Base-by-base conservation (phyloP, 2,113 vertebrate species). In the Tachycineta bicolor region DNA sequence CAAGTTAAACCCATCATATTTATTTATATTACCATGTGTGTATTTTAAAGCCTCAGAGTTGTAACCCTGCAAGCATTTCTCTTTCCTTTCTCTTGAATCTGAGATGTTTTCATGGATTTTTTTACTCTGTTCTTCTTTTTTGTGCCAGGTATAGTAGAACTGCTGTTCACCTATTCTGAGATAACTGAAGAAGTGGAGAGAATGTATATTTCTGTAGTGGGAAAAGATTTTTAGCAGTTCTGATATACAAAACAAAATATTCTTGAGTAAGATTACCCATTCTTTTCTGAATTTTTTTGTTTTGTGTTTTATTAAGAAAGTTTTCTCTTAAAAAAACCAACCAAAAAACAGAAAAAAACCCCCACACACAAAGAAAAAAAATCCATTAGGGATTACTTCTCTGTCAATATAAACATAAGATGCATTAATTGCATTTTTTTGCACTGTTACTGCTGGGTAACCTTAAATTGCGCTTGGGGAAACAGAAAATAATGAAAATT, bases 231-330 rank as follows among this genome's bases (percentile, higher is more conserved):
- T 79, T 55, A 63, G 6, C 70, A 73, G 28, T 25, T 83, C 21
- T 74, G 34, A 31, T 0, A 0, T 1, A 3, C 58, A 11, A 76
- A 88, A 12, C 7, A 33, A 69, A 41, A 2, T 70, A 44, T 50
- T 62, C 4, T 20, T 19, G 47, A 71, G 34, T 55, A 29, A 63
- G 15, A 23, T 80, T 43, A 53, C 17, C 3, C 11, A 2, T 14
- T 47, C 33, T 56, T 14, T 0, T 62, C 11, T 50, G 39, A 70
- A 10, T n/a, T 39, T 6, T 60, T 63, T 39, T 53, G 5, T 62
- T 25, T 11, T 77, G 2, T 49, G 1, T 34, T 67, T 71, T 73
- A 13, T 58, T 58, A 33, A n/a, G 14, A 4, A 76, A 28, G 15
- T 34, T 80, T 12, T 17, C 4, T 41, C 50, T 15, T 25, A 37